phyloP scores from a whole-genome alignment of 2,797 vertebrate genomes.

The Brachyrhaphis roseni region DNA sequence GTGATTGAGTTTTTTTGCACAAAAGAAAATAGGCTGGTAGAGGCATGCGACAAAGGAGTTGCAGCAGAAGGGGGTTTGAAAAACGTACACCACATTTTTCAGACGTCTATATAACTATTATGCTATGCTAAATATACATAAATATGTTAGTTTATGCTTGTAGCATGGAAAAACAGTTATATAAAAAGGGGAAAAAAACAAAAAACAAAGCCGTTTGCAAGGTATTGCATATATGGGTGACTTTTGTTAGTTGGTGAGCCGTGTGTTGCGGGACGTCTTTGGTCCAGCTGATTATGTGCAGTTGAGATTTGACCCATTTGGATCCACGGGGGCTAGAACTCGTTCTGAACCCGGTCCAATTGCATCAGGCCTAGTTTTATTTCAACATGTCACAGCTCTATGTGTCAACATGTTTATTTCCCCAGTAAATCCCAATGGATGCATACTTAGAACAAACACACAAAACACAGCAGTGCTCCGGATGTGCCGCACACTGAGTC shows the following conservation, averaged over 20 bases:
- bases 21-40: background rate
- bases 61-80: background rate
- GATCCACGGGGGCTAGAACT: background rate
- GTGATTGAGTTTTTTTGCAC: background rate
- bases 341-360: background rate
- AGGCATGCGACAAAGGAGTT: background rate
- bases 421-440: conserved; percentile 25
- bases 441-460: conserved; percentile 23
- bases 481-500: conserved; percentile 6
- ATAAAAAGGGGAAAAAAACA: background rate
- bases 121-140: background rate
- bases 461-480: conserved; percentile 13
- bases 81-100: background rate
- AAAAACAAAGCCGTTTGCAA: background rate
- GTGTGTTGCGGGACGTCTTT: background rate
- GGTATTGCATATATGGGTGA: background rate
- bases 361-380: conserved; percentile 5
- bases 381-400: conserved; percentile 1
- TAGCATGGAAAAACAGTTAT: background rate
- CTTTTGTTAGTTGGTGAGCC: background rate
- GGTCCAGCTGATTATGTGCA: conserved; percentile 5
- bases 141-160: background rate
- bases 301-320: background rate
- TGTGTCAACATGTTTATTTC: conserved; percentile 20
- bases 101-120: background rate